These are phyloP conservation scores for Notothenia coriiceps DNA, from an alignment of 2,113 vertebrate genomes.

Conservation along the genomic window DNA sequence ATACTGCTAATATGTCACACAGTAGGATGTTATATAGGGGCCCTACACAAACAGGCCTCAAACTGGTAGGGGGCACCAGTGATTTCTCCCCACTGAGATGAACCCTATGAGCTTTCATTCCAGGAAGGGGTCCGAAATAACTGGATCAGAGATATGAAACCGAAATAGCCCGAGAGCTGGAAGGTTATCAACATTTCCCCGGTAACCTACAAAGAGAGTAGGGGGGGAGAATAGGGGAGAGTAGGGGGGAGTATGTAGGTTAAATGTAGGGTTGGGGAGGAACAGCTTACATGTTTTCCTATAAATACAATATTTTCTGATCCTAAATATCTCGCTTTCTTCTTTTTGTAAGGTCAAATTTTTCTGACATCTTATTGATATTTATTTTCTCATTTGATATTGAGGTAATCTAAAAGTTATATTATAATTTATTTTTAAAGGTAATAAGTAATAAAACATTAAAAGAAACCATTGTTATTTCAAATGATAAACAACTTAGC, in stretches of 20 bases:
- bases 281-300: too few species aligned
- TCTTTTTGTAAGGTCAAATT: too few species aligned
- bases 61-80: conserved; percentile 26
- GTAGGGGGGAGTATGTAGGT: conserved; percentile 12
- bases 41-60: conserved; percentile 28
- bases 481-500: not conserved
- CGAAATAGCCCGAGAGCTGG: conserved; percentile 71
- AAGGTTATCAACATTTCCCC: conserved; percentile 47
- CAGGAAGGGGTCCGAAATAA: conserved; percentile 51
- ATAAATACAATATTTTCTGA: too few species aligned
- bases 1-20: conserved; percentile 59
- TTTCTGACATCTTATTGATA: too few species aligned
- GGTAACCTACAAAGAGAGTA: conserved; percentile 23
- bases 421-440: too few species aligned
- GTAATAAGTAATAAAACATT: too few species aligned
- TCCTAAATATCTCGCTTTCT: too few species aligned
- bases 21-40: conserved; percentile 13
- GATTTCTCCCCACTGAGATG: conserved; percentile 15
- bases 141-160: conserved; percentile 61
- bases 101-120: conserved; percentile 12
- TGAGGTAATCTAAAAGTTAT: too few species aligned
- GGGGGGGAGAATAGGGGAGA: conserved; percentile 12
- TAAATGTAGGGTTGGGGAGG: conserved; percentile 14
- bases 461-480: too few species aligned
- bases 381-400: too few species aligned